A percentile compares a stretch with the other conserved stretches of the same genome.
These are phyloP conservation scores for Rousettus leschenaultii DNA, from an alignment of 2,113 vertebrate species.

Conservation along the genomic window DNA sequence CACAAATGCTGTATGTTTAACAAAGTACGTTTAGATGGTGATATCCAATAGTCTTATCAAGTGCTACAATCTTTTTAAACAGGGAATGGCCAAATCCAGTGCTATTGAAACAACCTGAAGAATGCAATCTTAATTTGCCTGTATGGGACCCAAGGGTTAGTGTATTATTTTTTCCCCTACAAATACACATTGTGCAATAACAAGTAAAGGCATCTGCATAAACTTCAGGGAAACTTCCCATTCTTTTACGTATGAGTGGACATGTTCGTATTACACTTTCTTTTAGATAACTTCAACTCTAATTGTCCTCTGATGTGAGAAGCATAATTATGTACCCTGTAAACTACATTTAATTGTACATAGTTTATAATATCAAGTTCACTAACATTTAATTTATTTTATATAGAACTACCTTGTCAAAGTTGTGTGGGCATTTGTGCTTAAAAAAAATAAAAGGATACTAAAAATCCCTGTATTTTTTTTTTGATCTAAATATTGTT, in stretches of 20 bases:
- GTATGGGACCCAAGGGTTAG: conserved; percentile 95
- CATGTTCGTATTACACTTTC: conserved; percentile 44
- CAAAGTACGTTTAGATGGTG: conserved; percentile 76
- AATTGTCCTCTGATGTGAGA: conserved; percentile 61
- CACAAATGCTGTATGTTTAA: conserved; percentile 81
- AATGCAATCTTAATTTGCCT: conserved; percentile 92
- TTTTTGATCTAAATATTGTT: conserved; percentile 70
- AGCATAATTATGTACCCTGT: conserved; percentile 68
- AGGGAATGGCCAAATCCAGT: conserved; percentile 96
- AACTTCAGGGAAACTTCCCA: conserved; percentile 65
- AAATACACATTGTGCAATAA: conserved; percentile 82
- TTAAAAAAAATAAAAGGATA: conserved; percentile 75
- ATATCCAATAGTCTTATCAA: conserved; percentile 85
- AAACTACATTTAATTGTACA: conserved; percentile 67
- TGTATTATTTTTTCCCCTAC: conserved; percentile 86
- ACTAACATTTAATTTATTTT: conserved; percentile 56
- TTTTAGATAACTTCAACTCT: conserved; percentile 62
- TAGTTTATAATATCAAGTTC: conserved; percentile 48
- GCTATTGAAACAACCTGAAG: conserved; percentile 91
- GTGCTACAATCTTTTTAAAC: conserved; percentile 87
- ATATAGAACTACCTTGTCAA: conserved; percentile 68
- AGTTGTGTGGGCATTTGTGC: conserved; percentile 71
- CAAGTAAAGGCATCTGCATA: conserved; percentile 76
- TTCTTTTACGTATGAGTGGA: conserved; percentile 64
- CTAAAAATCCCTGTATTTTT: conserved; percentile 69